These are phyloP conservation scores for Melinaea marsaeus DNA, from an alignment of 2,888 invertebrate genomes.

Conservation along the genomic window DNA sequence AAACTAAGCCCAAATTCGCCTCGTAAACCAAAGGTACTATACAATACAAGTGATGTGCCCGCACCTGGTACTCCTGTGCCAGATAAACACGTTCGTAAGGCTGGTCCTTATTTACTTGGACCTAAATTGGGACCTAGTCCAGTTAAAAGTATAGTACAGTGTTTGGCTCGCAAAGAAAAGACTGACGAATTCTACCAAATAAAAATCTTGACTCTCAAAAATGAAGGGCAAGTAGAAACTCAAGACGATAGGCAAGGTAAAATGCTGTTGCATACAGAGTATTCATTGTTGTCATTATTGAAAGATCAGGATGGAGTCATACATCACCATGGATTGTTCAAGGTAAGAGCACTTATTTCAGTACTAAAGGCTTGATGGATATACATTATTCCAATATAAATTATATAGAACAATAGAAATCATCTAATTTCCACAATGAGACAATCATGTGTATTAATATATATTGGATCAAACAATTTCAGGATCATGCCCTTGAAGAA, in stretches of 20 bases:
- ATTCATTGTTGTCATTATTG: constrained; percentile 82
- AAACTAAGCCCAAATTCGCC: constrained; percentile 47
- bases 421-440: not conserved
- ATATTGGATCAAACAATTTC: constrained; percentile 35
- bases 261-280: constrained; percentile 87
- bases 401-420: not conserved
- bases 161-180: constrained; percentile 83
- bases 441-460: constrained; percentile 1
- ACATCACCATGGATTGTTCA: constrained; percentile 86
- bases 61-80: constrained; percentile 73
- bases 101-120: constrained; percentile 83
- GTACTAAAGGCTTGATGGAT: not conserved
- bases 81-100: constrained; percentile 75
- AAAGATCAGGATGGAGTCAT: constrained; percentile 84
- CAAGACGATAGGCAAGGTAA: constrained; percentile 88
- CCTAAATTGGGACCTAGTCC: constrained; percentile 85
- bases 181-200: constrained; percentile 82
- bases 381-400: not conserved
- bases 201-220: constrained; percentile 79
- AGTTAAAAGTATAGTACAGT: constrained; percentile 86
- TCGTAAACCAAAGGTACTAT: constrained; percentile 51
- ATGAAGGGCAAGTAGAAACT: constrained; percentile 78
- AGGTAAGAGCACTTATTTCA: constrained; percentile 63
- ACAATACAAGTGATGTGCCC: constrained; percentile 64
- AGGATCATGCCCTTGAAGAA: constrained; percentile 85